Conservation (phyloP, 2,113 vertebrate genomes). For the Pholis gunnellus region DNA sequence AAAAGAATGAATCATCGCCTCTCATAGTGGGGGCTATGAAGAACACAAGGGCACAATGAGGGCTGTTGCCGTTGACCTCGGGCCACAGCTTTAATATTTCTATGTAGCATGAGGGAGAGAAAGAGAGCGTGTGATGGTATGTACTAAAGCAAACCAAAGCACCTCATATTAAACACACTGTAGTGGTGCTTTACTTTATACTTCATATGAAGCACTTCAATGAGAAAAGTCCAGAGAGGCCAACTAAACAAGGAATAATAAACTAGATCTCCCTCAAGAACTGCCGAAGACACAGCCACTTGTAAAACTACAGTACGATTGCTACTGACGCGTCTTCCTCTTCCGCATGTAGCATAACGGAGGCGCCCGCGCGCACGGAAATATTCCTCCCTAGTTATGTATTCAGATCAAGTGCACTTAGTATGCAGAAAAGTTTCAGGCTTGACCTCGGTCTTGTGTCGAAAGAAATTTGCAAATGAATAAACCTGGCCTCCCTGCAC, state of each 20-base stretch:
- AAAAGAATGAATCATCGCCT: slow-evolving; percentile 64
- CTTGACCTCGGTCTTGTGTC: slow-evolving; percentile 58
- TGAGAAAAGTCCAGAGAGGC: slow-evolving; percentile 64
- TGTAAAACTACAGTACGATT: slow-evolving; percentile 49
- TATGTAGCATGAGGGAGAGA: slow-evolving; percentile 43
- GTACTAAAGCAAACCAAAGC: slow-evolving; percentile 56
- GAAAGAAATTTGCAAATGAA: slow-evolving; percentile 54
- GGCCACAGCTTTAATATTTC: slow-evolving; percentile 73
- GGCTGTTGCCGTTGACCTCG: slow-evolving; percentile 69
- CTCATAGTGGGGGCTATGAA: slow-evolving; percentile 55
- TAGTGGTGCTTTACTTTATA: slow-evolving; percentile 61
- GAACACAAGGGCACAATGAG: slow-evolving; percentile 60
- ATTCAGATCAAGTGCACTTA: slow-evolving; percentile 54
- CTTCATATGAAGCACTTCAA: slow-evolving; percentile 67
- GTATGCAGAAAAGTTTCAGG: slow-evolving; percentile 52
- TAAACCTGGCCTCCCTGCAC: slow-evolving; percentile 43
- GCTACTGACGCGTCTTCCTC: slow-evolving; percentile 46
- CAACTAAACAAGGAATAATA: slow-evolving; percentile 78
- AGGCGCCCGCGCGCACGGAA: slow-evolving; percentile 52
- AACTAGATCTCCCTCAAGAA: slow-evolving; percentile 66
- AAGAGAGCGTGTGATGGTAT: slow-evolving; percentile 52
- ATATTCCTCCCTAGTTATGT: slow-evolving; percentile 35
- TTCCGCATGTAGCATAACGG: slow-evolving; percentile 40
- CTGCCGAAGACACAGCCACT: slow-evolving; percentile 54
- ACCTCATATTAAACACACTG: slow-evolving; percentile 57